Conservation (phyloP, 1,140 invertebrate species). For the Lycorma delicatula region DNA sequence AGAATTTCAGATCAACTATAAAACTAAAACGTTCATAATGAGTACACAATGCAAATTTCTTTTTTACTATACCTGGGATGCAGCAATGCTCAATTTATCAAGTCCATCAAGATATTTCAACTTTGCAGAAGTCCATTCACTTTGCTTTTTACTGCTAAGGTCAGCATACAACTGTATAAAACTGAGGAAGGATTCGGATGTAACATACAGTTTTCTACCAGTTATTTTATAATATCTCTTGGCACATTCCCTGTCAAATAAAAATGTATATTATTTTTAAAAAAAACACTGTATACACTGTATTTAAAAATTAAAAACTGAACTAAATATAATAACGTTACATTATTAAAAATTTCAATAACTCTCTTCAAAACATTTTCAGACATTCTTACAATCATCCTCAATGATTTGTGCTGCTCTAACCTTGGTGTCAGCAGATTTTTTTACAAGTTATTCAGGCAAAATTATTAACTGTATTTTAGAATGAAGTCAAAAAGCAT, state of each 20-base stretch:
- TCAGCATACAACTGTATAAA: slow-evolving; percentile 72
- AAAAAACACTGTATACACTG: background rate
- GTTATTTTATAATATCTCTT: slow-evolving; percentile 53
- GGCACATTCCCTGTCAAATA: slow-evolving; percentile 43
- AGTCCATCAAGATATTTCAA: slow-evolving; percentile 72
- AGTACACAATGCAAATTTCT: too few relatives aligned
- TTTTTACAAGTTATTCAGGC: too few relatives aligned
- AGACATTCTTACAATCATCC: too few relatives aligned
- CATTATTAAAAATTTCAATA: too few relatives aligned
- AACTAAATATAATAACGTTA: background rate
- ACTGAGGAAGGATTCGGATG: slow-evolving; percentile 83
- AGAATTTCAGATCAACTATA: too few relatives aligned
- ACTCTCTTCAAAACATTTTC: too few relatives aligned
- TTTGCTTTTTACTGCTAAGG: slow-evolving; percentile 64
- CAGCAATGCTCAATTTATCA: slow-evolving; percentile 75
- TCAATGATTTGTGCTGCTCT: too few relatives aligned
- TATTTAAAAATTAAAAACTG: background rate
- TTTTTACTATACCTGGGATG: slow-evolving; percentile 45
- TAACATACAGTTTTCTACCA: slow-evolving; percentile 74
- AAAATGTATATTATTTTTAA: too few relatives aligned
- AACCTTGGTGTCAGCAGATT: too few relatives aligned
- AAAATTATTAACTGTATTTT: too few relatives aligned
- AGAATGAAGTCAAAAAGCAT: too few relatives aligned
- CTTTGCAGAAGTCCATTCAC: slow-evolving; percentile 64
- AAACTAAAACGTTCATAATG: too few relatives aligned